These are phyloP conservation scores for Ceratosolen solmsi DNA, from an alignment of 1,140 invertebrate species.

Conservation along the genomic window DNA sequence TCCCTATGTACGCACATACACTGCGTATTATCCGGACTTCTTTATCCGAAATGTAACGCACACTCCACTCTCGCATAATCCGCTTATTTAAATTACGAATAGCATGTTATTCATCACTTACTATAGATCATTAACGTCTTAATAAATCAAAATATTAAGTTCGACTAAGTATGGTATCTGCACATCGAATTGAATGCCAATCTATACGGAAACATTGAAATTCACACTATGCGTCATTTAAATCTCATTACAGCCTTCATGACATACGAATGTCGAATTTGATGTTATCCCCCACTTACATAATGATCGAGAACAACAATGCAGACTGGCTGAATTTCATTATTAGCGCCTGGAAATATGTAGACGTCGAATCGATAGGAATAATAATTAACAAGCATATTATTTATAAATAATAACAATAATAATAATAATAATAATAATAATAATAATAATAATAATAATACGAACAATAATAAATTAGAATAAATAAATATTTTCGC, in stretches of 20 bases:
- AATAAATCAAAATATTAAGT: slow-evolving; percentile 7
- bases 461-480: too few species aligned
- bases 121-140: background rate
- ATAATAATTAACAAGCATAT: background rate
- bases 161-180: background rate
- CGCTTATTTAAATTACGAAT: background rate
- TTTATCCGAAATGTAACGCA: too few species aligned
- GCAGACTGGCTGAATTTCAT: background rate
- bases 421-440: too few species aligned
- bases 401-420: too few species aligned
- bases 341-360: background rate
- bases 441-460: too few species aligned
- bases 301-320: background rate
- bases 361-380: background rate
- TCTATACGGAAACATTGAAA: slow-evolving; percentile 1
- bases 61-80: background rate
- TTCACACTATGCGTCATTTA: background rate
- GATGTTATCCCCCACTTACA: background rate
- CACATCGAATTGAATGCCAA: too few species aligned
- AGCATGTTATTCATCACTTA: background rate
- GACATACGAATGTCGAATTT: background rate
- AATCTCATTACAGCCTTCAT: background rate
- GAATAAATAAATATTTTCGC: too few species aligned
- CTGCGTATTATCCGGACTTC: background rate
- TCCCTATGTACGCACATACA: background rate